These are phyloP conservation scores for Hetaerina titia DNA, from an alignment of 2,888 invertebrate species.

Conservation along the genomic window DNA sequence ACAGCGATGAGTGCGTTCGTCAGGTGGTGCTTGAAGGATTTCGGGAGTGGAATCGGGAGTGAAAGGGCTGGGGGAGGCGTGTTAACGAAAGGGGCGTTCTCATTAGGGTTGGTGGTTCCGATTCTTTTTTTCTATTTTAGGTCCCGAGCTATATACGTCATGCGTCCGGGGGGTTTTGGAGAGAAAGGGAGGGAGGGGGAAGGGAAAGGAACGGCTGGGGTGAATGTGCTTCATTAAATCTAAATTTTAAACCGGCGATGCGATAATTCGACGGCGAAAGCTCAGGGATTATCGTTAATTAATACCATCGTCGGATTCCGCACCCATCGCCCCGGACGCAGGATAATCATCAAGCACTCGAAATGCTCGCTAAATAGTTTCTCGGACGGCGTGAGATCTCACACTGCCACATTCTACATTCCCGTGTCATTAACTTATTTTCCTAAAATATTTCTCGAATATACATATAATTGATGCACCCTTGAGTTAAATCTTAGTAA, in stretches of 20 bases:
- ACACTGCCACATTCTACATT: too few relatives aligned
- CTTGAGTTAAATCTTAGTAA: too few relatives aligned
- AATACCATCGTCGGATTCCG: neutral
- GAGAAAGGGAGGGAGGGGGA: neutral
- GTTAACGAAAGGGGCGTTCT: neutral
- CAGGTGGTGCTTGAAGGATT: too few relatives aligned
- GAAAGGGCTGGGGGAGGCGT: neutral
- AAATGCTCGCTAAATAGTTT: neutral
- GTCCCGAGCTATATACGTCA: neutral
- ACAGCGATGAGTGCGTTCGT: too few relatives aligned
- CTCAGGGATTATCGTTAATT: constrained; percentile 3
- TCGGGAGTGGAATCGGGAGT: too few relatives aligned
- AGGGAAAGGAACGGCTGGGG: neutral
- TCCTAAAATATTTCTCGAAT: too few relatives aligned
- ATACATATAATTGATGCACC: too few relatives aligned
- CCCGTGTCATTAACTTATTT: too few relatives aligned
- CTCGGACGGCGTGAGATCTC: neutral
- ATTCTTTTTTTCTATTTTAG: neutral
- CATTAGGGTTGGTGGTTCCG: neutral
- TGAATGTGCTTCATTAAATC: constrained; percentile 12
- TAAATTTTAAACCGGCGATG: constrained; percentile 1
- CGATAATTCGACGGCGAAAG: neutral
- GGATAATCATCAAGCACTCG: neutral
- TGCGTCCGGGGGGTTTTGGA: neutral
- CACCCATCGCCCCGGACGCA: neutral